These are phyloP conservation scores for Chunga burmeisteri DNA, from an alignment of 2,113 vertebrate species.

Conservation along the genomic window DNA sequence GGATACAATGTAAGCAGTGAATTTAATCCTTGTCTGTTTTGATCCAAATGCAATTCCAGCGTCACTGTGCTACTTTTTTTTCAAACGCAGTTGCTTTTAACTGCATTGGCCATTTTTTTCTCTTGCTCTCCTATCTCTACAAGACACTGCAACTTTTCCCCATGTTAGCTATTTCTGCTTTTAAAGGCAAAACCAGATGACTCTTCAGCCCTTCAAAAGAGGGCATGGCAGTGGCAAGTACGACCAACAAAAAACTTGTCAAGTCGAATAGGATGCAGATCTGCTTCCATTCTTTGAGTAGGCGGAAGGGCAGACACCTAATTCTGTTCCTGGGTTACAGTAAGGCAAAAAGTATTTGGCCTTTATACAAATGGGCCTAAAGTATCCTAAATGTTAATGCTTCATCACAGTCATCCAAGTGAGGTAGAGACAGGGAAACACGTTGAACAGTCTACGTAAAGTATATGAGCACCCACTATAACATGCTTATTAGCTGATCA, in stretches of 20 bases:
- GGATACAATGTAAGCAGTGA: neutral
- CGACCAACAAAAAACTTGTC: neutral
- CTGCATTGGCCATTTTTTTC: neutral
- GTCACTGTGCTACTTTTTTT: neutral
- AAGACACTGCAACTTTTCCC: neutral
- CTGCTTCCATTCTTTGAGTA: neutral
- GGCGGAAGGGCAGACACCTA: neutral
- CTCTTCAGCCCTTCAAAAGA: neutral
- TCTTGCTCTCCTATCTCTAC: neutral
- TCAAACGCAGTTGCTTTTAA: neutral
- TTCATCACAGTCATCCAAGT: neutral
- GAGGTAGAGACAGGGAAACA: neutral
- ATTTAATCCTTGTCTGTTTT: neutral
- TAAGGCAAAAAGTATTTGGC: neutral
- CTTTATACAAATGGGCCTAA: neutral
- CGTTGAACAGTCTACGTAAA: fast-evolving
- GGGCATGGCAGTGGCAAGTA: neutral
- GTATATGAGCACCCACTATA: neutral
- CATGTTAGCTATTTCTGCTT: neutral
- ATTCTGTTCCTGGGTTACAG: neutral
- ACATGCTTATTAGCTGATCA: neutral
- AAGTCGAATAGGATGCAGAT: neutral
- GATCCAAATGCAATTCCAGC: neutral
- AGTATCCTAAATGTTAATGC: neutral
- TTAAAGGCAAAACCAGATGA: neutral